Conservation (phyloP, 2,888 invertebrate genomes). For the Drosophila yooni region DNA sequence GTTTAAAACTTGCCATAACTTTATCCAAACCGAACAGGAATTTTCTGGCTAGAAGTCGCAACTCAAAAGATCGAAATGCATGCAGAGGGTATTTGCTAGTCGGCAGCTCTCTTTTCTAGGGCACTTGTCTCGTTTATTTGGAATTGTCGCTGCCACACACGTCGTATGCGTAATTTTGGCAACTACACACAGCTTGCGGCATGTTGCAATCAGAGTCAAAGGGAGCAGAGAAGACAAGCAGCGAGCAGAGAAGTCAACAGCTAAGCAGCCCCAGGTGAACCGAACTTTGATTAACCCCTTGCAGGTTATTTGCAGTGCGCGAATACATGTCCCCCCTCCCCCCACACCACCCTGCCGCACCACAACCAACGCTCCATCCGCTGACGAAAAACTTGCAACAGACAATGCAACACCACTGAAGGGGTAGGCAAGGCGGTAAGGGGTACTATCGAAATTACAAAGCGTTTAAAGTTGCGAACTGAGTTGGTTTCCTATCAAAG, state of each 20-base stretch:
- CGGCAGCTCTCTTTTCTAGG: not conserved
- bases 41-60: not conserved
- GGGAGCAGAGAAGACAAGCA: conserved; percentile 12
- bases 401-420: conserved; percentile 13
- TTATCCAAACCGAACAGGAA: not conserved
- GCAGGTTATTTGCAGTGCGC: conserved; percentile 13
- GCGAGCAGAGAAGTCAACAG: conserved; percentile 12
- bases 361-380: not conserved
- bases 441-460: conserved; percentile 48
- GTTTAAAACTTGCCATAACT: not conserved
- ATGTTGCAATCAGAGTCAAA: conserved; percentile 52
- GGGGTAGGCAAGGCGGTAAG: not conserved
- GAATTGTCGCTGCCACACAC: conserved; percentile 39
- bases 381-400: conserved; percentile 41
- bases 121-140: not conserved
- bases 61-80: not conserved
- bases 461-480: conserved; percentile 64
- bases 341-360: no score
- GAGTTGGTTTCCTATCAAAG: conserved; percentile 77
- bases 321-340: not conserved
- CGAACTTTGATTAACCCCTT: conserved; percentile 72
- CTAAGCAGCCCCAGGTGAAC: conserved; percentile 65
- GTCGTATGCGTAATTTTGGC: conserved; percentile 70
- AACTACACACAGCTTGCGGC: conserved; percentile 52
- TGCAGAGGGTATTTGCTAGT: not conserved